Evolutionary conservation across 2,888 invertebrate genomes (phyloP), one percentile per base, ranked within the genome.

Genomic region (Dynastes hyllus): DNA sequence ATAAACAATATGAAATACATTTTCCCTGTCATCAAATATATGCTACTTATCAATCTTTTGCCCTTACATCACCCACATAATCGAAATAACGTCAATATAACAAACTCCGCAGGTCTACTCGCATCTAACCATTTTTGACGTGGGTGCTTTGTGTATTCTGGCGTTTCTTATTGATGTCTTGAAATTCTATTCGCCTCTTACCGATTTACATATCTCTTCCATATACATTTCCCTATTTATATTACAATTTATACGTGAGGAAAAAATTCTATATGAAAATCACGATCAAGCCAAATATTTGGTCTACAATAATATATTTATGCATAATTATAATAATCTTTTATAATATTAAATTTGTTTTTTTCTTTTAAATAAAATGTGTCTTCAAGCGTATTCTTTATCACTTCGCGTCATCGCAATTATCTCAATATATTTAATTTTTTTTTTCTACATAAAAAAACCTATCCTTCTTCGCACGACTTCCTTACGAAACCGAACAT

Each of bases 401-500:
- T 79, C 79, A 79, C 67, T 58, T 58, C 29, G 63, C 77, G 53
- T 71, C 71, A 51, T 78, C 65, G 55, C 66, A 66, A 55, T 67
- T 67, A 63, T 67, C 45, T 50, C 50, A 58, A 58, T 22, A 58
- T 58, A 58, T 58, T 16, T n/a, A 16, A 9, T 50, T 53, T 16
- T 53, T 13, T 22, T 22, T 58, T 5, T 50, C 16, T 50, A 40
- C 27, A 67, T 53, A 65, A 5, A 78, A 50, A 61, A 69, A 50
- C 8, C 9, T 16, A 8, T 45, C 27, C 22, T 9, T 45, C 16
- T 50, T 8, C 45, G 0, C 29, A 45, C 22, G 37, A 32, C 40
- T 22, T 13, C 55, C 85, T 92, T 93, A 95, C 84, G 94, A 94
- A 85, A 94, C 92, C 86, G 91, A 92, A 86, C 95, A 95, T 86